Evolutionary conservation across 2,113 vertebrate species (phyloP).

Genomic region (Coptodon bakossiorum): DNA sequence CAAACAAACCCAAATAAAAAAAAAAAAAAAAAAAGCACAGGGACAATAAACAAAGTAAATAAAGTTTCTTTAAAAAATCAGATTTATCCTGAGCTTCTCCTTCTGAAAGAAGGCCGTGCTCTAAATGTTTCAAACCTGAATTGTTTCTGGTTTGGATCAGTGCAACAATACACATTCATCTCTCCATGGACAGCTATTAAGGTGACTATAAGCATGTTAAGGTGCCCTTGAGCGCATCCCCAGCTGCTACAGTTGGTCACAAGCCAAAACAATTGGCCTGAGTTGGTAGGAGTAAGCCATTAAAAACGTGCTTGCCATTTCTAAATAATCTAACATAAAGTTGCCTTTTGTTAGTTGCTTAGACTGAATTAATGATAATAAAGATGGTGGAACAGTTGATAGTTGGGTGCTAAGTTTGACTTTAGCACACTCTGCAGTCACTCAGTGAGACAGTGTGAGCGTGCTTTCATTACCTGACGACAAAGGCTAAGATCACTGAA

Average conservation of each 20-base stretch:
- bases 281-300: not conserved
- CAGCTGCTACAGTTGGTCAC: not conserved
- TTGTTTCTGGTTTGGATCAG: not conserved
- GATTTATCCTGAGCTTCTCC: not conserved
- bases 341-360: not conserved
- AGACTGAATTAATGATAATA: not conserved
- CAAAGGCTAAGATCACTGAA: not conserved
- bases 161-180: not conserved
- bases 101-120: not conserved
- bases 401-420: not conserved
- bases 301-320: not conserved
- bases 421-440: not conserved
- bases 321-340: not conserved
- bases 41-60: not conserved
- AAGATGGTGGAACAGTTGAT: not conserved
- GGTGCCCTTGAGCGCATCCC: not conserved
- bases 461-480: not conserved
- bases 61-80: not conserved
- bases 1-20: no score
- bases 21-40: not conserved
- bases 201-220: not conserved
- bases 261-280: not conserved
- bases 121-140: not conserved
- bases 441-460: not conserved
- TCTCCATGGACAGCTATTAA: not conserved